phyloP scores from a whole-genome alignment of 2,113 vertebrate genomes.

The Galemys pyrenaicus region DNA sequence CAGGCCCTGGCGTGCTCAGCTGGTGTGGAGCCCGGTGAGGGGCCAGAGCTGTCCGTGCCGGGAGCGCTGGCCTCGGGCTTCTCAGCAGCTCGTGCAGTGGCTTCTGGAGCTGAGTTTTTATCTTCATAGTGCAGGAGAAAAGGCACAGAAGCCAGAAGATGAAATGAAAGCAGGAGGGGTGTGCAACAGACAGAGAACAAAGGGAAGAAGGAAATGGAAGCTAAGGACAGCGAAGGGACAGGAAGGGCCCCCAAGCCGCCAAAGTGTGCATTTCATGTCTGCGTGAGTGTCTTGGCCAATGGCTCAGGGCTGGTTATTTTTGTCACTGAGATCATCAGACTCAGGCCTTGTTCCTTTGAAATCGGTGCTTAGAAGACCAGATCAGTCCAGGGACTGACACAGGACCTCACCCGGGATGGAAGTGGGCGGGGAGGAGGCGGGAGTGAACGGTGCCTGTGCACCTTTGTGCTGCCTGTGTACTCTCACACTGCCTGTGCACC shows the following conservation, averaged over 20 bases:
- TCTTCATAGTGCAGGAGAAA: background rate
- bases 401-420: background rate
- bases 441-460: no score
- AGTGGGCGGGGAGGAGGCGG: no score
- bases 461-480: no score
- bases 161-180: background rate
- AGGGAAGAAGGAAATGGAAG: background rate
- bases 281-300: background rate
- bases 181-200: background rate
- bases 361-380: background rate
- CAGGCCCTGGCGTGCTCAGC: background rate
- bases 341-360: background rate
- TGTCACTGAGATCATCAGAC: background rate
- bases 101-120: background rate
- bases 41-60: background rate
- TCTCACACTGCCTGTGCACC: no score
- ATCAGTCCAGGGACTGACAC: background rate
- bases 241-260: rapidly evolving
- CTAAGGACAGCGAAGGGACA: no score
- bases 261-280: background rate
- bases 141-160: background rate
- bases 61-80: background rate
- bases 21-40: background rate
- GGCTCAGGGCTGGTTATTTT: background rate
- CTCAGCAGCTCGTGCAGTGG: background rate